Percentiles rank a stretch among this genome's conserved stretches.
phyloP scores from a whole-genome alignment of 2,888 invertebrate genomes.

The Patella caerulea region DNA sequence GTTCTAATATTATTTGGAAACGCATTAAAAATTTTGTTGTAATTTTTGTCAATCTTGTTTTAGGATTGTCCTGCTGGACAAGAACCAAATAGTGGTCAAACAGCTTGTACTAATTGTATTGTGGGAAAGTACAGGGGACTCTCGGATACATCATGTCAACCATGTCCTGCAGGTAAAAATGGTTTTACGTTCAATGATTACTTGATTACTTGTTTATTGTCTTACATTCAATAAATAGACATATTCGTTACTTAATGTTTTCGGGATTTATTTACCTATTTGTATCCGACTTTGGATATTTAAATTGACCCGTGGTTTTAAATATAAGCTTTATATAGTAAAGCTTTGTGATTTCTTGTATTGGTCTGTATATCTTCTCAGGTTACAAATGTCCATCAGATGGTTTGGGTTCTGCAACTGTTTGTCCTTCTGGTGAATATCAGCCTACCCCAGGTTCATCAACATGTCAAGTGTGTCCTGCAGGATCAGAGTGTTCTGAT shows the following conservation, averaged over 20 bases:
- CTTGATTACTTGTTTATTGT: too few species aligned
- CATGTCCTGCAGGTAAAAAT: conserved; percentile 52
- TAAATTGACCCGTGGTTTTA: too few species aligned
- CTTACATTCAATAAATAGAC: too few species aligned
- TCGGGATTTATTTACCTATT: too few species aligned
- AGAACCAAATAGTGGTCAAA: conserved; percentile 45
- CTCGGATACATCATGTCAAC: conserved; percentile 45
- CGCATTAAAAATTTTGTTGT: not conserved
- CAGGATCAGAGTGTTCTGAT: conserved; percentile 46
- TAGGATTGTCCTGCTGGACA: conserved; percentile 58
- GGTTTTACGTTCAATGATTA: too few species aligned
- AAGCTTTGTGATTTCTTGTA: not conserved
- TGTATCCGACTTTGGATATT: too few species aligned
- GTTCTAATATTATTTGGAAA: not conserved
- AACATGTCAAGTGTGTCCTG: conserved; percentile 42
- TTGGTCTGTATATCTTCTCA: conserved; percentile 30
- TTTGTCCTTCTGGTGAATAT: conserved; percentile 49
- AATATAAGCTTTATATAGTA: not conserved
- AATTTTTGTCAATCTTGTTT: conserved; percentile 20
- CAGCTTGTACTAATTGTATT: conserved; percentile 49
- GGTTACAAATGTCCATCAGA: conserved; percentile 59
- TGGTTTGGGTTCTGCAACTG: conserved; percentile 46
- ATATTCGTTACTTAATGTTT: too few species aligned
- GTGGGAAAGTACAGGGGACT: conserved; percentile 48
- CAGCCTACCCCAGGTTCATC: conserved; percentile 26